These are phyloP conservation scores for Hoplodrina ambigua DNA, from an alignment of 2,888 invertebrate genomes.

Conservation along the genomic window DNA sequence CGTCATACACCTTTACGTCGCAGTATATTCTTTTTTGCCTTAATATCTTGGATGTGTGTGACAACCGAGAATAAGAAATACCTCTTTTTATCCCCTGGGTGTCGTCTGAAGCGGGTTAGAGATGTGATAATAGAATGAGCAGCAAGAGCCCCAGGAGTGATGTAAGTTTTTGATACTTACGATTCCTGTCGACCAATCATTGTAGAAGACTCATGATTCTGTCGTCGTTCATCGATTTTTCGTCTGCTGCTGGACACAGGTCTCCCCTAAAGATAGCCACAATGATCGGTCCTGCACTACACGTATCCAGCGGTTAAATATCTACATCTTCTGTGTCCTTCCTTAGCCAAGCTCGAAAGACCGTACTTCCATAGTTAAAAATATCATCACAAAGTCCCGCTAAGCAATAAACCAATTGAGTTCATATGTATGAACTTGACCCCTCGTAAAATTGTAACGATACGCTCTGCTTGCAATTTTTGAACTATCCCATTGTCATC, in stretches of 20 bases:
- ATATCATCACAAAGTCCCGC: slow-evolving; percentile 66
- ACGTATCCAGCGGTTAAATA: no score
- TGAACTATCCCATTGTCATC: slow-evolving; percentile 40
- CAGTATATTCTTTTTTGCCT: slow-evolving; percentile 32
- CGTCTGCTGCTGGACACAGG: no score
- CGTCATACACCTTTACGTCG: slow-evolving; percentile 52
- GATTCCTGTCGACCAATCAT: neutral
- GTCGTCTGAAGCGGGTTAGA: neutral
- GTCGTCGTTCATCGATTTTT: no score
- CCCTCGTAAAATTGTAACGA: slow-evolving; percentile 75
- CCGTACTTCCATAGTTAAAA: slow-evolving; percentile 55
- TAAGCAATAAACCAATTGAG: slow-evolving; percentile 78
- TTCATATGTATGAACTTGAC: slow-evolving; percentile 80
- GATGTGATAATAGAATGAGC: neutral
- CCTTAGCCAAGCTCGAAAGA: slow-evolving; percentile 21
- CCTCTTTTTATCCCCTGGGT: slow-evolving; percentile 12
- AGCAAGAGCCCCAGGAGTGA: neutral
- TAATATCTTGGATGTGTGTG: slow-evolving; percentile 25
- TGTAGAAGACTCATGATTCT: neutral
- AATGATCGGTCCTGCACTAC: no score
- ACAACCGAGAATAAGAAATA: slow-evolving; percentile 21
- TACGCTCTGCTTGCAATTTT: slow-evolving; percentile 70
- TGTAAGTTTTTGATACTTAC: neutral
- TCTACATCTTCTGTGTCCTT: neutral
- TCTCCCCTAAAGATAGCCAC: no score